These are phyloP conservation scores for Toxostoma redivivum DNA, from an alignment of 2,113 vertebrate species.

Conservation along the genomic window DNA sequence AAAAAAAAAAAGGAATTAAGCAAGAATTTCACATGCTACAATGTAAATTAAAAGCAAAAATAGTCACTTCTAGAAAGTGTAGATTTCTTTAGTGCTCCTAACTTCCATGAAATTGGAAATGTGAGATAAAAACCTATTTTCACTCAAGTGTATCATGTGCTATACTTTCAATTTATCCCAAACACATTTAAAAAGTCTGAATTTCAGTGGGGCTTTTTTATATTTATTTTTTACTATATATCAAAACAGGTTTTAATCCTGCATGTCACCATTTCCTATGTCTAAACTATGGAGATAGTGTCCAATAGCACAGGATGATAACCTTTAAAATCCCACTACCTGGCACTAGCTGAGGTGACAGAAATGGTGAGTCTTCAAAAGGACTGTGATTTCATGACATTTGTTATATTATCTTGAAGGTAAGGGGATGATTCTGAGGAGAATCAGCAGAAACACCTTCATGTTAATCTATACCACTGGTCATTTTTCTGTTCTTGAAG, in stretches of 20 bases:
- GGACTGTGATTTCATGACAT: not conserved
- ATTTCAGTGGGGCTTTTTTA: not conserved
- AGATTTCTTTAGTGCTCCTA: not conserved
- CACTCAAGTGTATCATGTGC: rapidly evolving
- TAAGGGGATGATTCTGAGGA: not conserved
- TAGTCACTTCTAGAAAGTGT: not conserved
- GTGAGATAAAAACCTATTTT: not conserved
- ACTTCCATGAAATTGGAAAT: not conserved
- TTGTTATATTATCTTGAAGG: not conserved
- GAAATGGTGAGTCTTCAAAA: not conserved
- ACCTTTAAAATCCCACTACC: not conserved
- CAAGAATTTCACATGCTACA: not conserved
- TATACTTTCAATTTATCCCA: not conserved
- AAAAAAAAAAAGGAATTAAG: not conserved
- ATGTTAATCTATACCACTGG: not conserved
- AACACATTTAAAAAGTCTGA: not conserved
- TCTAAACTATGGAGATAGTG: not conserved
- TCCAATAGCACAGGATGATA: not conserved
- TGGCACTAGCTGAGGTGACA: not conserved
- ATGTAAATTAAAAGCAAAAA: not conserved
- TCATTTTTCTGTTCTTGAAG: not conserved
- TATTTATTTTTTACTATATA: not conserved
- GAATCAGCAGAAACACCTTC: not conserved
- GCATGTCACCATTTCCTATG: not conserved
- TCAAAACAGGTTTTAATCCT: not conserved